Base-by-base conservation (phyloP, 2,888 invertebrate species). In the Ametastegia equiseti region DNA sequence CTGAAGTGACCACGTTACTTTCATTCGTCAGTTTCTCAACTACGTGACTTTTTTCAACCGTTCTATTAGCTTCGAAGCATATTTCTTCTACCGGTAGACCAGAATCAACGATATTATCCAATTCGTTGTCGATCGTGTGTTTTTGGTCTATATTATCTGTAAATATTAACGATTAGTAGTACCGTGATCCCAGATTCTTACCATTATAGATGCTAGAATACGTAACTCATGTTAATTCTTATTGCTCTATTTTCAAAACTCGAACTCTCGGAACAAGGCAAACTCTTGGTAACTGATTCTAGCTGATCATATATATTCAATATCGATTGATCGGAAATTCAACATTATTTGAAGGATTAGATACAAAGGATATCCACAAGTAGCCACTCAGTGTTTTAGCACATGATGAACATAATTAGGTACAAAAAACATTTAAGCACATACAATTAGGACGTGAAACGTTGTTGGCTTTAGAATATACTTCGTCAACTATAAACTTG, bases 1-100 rank as follows among this genome's bases (percentile, higher is more conserved):
- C 85, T 5, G 82, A 83, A 13, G 85, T 84, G 0, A 86, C 80
- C 6, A 85, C 82, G 69, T 84, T 82, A 30, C 65, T 82, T 54
- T 83, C 75, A 11, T 81, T 79, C 15, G 39, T 73, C 9, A 27
- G 30, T 27, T 36, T 15, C 11, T 60, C 81, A 42, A 2, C 2
- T 19, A 75, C 4, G 36, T 36, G 36, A 75, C 0, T 60, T 30
- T 78, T 78, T 30, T 78, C 78, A 7, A 78, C 78, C 9, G 63
- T 60, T 57, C 45, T 42, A 60, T 78, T 78, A 7, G 42, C 13
- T 19, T 78, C 78, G 27, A 78, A 57, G 45, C 42, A 78, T 42
- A 60, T n/a, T n/a, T 78, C 78, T 42, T 78, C 78, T 27, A 33
- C 78, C 42, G 78, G 63, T 15, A 60, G 78, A 15, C 30, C 78